Evolutionary conservation across 2,888 invertebrate species (phyloP).

Genomic region (Drosophila birchii): DNA sequence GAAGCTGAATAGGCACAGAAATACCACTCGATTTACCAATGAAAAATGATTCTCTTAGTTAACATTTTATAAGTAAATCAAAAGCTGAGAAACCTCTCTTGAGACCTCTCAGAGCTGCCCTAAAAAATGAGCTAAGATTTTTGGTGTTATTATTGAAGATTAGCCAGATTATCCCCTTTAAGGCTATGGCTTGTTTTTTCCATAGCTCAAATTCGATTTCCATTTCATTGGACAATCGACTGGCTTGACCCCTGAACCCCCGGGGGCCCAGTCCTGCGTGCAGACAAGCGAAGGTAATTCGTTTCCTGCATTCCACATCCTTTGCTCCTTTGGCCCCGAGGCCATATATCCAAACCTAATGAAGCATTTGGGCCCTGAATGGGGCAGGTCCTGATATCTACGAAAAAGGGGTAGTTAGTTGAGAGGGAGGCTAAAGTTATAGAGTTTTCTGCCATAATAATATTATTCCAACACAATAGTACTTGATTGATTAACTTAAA

Average conservation of each 20-base stretch:
- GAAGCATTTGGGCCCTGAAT: constrained; percentile 49
- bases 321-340: constrained; percentile 26
- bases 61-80: not conserved
- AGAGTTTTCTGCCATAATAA: constrained; percentile 17
- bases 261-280: constrained; percentile 44
- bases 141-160: constrained; percentile 22
- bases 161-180: constrained; percentile 27
- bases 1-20: constrained; percentile 20
- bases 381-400: constrained; percentile 2
- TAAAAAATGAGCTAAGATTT: constrained; percentile 13
- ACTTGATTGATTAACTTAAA: constrained; percentile 16
- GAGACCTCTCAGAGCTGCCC: not conserved
- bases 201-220: constrained; percentile 52
- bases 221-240: constrained; percentile 41
- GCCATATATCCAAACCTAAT: constrained; percentile 55
- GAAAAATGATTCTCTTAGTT: not conserved
- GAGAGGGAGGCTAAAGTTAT: not conserved
- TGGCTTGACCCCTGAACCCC: constrained; percentile 60
- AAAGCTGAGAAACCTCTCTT: not conserved
- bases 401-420: constrained; percentile 1
- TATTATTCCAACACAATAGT: constrained; percentile 32
- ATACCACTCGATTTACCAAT: not conserved
- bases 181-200: constrained; percentile 29
- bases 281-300: constrained; percentile 73
- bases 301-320: constrained; percentile 42